phyloP scores from a whole-genome alignment of 1,140 invertebrate species.

The Linepithema humile region DNA sequence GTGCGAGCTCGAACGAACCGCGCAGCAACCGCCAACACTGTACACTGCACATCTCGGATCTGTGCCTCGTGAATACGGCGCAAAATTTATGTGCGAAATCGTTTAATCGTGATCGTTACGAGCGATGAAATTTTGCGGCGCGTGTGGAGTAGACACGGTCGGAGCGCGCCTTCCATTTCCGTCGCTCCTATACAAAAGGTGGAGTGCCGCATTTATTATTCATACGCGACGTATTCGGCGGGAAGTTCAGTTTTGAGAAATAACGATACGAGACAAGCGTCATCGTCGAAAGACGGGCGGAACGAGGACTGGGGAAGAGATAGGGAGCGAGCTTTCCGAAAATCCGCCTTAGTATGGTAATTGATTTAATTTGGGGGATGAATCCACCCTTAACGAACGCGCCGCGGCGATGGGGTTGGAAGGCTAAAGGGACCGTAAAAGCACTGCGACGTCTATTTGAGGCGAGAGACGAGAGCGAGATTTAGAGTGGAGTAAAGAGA shows the following conservation, averaged over 20 bases:
- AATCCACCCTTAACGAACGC: conserved; percentile 76
- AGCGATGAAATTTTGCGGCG: not conserved
- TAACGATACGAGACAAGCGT: conserved; percentile 66
- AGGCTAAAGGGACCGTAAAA: conserved; percentile 75
- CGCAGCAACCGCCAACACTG: not conserved
- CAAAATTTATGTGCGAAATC: conserved; percentile 3
- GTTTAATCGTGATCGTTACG: conserved; percentile 32
- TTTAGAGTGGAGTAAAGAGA: conserved; percentile 59
- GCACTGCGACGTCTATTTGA: conserved; percentile 74
- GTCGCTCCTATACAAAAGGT: conserved; percentile 19
- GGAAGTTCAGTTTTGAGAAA: conserved; percentile 67
- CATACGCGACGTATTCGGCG: conserved; percentile 54
- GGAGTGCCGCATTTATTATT: conserved; percentile 48
- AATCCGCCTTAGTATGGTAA: conserved; percentile 76
- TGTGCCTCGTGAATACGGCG: too few relatives aligned
- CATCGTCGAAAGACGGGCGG: conserved; percentile 67
- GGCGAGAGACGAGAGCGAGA: conserved; percentile 72
- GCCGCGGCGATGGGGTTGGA: conserved; percentile 72
- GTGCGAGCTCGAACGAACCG: not conserved
- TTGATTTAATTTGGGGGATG: conserved; percentile 76
- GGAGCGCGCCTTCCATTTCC: not conserved
- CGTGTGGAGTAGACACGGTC: not conserved
- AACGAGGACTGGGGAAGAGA: conserved; percentile 61
- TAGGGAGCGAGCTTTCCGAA: conserved; percentile 72
- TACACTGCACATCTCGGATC: not conserved